These are phyloP conservation scores for Pitta sordida DNA, from an alignment of 2,113 vertebrate species.

Conservation along the genomic window DNA sequence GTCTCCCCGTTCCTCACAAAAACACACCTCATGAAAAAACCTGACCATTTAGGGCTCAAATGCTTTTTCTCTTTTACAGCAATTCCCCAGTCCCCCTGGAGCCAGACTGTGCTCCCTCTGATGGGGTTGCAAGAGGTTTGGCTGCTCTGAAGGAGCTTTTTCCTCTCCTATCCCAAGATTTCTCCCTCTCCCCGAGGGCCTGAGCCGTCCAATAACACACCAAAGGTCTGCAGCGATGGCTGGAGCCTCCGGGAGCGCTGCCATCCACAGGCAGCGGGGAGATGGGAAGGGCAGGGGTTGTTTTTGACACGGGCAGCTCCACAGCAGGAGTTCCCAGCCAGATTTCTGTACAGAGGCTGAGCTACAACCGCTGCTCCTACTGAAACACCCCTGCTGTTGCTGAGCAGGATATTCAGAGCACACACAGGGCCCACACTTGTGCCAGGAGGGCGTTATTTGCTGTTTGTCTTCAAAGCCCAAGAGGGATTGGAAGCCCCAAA, in stretches of 20 bases:
- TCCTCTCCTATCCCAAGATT: neutral
- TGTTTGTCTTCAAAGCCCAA: neutral
- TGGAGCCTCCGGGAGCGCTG: neutral
- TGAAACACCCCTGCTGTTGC: neutral
- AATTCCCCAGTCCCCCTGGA: neutral
- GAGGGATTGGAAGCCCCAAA: neutral
- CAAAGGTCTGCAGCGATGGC: neutral
- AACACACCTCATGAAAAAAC: neutral
- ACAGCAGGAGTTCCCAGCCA: neutral
- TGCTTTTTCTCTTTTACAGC: neutral
- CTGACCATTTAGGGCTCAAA: neutral
- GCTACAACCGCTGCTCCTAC: neutral
- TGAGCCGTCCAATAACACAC: neutral
- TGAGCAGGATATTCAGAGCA: neutral
- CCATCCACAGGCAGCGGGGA: neutral
- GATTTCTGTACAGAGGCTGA: neutral
- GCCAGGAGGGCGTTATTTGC: neutral
- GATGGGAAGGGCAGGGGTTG: neutral
- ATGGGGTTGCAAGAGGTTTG: neutral
- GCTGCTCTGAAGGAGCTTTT: neutral
- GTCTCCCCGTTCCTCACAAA: neutral
- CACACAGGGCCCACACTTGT: fast-evolving
- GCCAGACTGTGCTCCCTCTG: neutral
- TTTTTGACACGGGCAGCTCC: neutral
- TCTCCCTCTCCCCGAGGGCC: neutral